Conservation (phyloP, 2,888 invertebrate species). For the Bhutanitis thaidina region DNA sequence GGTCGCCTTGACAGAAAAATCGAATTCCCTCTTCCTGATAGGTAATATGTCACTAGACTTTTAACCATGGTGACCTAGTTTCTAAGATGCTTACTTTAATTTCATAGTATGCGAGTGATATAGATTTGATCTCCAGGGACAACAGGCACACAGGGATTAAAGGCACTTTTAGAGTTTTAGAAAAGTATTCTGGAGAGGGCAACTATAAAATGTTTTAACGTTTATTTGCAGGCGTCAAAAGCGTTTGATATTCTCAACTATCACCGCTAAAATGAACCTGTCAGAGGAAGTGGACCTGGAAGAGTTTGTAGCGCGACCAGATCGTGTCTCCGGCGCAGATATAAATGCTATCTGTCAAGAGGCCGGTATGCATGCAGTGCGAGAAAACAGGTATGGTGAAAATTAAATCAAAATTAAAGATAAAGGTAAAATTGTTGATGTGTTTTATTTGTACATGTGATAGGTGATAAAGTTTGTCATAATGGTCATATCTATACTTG, state of each 20-base stretch:
- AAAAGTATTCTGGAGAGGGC: too few relatives aligned
- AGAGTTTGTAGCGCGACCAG: conserved; percentile 98
- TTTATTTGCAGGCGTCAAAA: conserved; percentile 84
- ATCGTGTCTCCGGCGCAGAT: conserved; percentile 99
- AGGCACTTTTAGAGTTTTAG: too few relatives aligned
- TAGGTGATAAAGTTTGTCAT: too few relatives aligned
- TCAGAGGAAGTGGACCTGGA: conserved; percentile 99
- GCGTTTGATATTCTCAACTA: conserved; percentile 98
- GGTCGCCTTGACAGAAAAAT: conserved; percentile 99
- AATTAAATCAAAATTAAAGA: neutral
- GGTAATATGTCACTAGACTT: conserved; percentile 50
- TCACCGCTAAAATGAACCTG: conserved; percentile 97
- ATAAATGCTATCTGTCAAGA: conserved; percentile 99
- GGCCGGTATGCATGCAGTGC: conserved; percentile 99
- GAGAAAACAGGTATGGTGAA: conserved; percentile 89
- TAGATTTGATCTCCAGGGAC: too few relatives aligned
- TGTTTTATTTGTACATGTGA: too few relatives aligned
- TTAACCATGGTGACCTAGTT: too few relatives aligned
- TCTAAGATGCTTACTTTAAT: too few relatives aligned
- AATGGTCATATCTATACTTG: too few relatives aligned
- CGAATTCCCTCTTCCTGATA: conserved; percentile 98
- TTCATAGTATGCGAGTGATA: too few relatives aligned
- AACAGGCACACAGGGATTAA: too few relatives aligned
- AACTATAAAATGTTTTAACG: too few relatives aligned
- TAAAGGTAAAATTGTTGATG: too few relatives aligned